Percentiles rank a stretch among this genome's conserved stretches.
These are phyloP conservation scores for Solenopsis fugax DNA, from an alignment of 1,140 invertebrate genomes.

Conservation along the genomic window DNA sequence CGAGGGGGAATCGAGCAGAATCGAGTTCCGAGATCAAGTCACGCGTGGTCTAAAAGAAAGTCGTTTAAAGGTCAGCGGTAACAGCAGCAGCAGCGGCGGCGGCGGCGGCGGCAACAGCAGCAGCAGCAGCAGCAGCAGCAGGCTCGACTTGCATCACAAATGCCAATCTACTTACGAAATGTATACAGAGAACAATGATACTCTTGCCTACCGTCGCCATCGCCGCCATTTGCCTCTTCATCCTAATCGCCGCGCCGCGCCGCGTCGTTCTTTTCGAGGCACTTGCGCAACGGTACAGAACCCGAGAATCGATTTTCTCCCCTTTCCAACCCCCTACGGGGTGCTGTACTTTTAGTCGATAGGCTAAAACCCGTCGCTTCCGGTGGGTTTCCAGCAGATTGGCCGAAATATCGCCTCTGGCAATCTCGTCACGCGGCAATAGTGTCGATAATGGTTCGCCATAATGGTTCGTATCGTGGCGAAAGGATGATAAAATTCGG, in stretches of 20 bases:
- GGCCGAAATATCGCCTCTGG: constrained; percentile 28
- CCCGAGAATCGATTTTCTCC: constrained; percentile 48
- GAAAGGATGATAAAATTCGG: constrained; percentile 23
- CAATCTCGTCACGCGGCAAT: constrained; percentile 39
- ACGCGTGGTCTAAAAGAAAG: constrained; percentile 81
- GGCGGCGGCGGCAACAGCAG: constrained; percentile 23
- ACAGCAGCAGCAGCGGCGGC: constrained; percentile 45
- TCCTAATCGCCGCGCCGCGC: constrained; percentile 31
- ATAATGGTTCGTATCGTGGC: not conserved
- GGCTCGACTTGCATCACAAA: constrained; percentile 80
- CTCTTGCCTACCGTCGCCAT: constrained; percentile 40
- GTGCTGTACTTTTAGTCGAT: constrained; percentile 30
- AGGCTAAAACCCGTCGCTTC: constrained; percentile 23
- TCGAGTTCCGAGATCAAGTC: constrained; percentile 77
- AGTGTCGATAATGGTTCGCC: constrained; percentile 44
- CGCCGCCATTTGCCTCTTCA: constrained; percentile 50
- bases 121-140: constrained; percentile 47
- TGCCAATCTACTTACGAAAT: constrained; percentile 83
- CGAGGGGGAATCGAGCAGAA: constrained; percentile 72
- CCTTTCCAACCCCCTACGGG: not conserved
- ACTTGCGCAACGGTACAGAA: constrained; percentile 37
- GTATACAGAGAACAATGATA: constrained; percentile 78
- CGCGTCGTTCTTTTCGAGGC: constrained; percentile 16
- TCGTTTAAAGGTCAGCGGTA: constrained; percentile 81
- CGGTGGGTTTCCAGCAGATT: constrained; percentile 50